Evolutionary conservation across 2,113 vertebrate species (phyloP).

Genomic region (Microcebus ravelobensis): DNA sequence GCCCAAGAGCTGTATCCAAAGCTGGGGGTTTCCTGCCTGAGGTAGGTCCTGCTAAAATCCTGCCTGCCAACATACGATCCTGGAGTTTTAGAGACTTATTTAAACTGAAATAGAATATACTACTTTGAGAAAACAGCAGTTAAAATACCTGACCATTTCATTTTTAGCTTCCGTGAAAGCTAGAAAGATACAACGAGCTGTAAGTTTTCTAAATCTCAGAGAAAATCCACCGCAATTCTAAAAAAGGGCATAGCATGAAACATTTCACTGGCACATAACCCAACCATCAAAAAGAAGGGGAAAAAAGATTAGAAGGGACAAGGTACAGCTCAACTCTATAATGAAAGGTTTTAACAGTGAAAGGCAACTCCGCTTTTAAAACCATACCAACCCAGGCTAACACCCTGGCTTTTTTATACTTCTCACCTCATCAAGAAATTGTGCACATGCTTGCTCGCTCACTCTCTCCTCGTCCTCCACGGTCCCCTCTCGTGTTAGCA

Average conservation of each 20-base stretch:
- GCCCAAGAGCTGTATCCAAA: background rate
- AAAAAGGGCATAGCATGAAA: background rate
- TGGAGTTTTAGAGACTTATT: background rate
- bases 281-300: background rate
- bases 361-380: background rate
- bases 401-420: background rate
- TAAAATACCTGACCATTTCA: background rate
- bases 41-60: background rate
- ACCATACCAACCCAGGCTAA: background rate
- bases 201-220: background rate
- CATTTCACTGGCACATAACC: background rate
- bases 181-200: background rate
- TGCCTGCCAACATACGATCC: background rate
- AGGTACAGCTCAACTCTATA: background rate
- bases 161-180: background rate
- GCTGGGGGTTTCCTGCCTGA: background rate
- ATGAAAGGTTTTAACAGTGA: background rate
- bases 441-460: background rate
- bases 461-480: background rate
- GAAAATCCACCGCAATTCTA: background rate
- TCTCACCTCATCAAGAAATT: background rate
- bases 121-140: background rate
- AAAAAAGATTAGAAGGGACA: background rate
- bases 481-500: background rate
- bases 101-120: background rate